phyloP scores from a whole-genome alignment of 2,797 vertebrate species.

The Characodon lateralis region DNA sequence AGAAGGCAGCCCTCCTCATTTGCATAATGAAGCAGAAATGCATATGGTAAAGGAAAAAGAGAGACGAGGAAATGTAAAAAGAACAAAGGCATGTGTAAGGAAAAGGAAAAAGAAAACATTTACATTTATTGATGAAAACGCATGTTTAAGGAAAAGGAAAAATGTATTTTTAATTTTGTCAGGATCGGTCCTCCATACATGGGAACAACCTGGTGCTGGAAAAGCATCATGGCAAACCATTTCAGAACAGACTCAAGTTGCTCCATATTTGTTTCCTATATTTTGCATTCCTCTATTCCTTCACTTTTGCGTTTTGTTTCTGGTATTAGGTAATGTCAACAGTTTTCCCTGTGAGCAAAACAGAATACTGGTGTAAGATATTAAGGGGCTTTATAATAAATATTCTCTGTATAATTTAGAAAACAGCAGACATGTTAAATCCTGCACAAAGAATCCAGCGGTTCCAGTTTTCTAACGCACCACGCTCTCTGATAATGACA shows the following conservation, averaged over 20 bases:
- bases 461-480: slow-evolving; percentile 22
- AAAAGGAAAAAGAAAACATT: no score
- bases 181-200: no score
- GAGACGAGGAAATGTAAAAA: no score
- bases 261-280: neutral
- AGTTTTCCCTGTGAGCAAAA: neutral
- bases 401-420: neutral
- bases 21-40: no score
- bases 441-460: slow-evolving; percentile 5
- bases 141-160: no score
- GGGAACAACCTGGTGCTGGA: neutral
- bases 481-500: slow-evolving; percentile 21
- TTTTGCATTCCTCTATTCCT: neutral
- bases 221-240: neutral
- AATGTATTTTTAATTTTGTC: no score
- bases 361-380: neutral
- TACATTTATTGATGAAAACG: no score
- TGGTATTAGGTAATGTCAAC: neutral
- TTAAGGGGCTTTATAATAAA: neutral
- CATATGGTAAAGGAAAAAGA: no score
- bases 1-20: no score
- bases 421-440: no score
- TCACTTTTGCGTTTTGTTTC: neutral
- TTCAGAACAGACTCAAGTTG: neutral
- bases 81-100: no score